Base-by-base conservation (phyloP, 2,888 invertebrate species). In the Graphium colonna region DNA sequence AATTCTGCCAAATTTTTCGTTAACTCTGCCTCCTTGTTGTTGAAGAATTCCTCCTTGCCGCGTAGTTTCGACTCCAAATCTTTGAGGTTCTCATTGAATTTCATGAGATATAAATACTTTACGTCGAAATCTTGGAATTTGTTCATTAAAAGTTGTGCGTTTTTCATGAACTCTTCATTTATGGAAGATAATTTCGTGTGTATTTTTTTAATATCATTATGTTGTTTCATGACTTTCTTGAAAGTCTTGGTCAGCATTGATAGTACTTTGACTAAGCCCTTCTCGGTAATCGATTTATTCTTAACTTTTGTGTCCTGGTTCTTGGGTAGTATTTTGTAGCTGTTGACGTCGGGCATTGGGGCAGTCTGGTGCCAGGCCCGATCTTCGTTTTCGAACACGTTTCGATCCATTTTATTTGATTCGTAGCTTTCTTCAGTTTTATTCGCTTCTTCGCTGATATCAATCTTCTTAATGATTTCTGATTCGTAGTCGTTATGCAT, bases 191-290 rank as follows among this genome's bases (percentile, higher is more conserved):
- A 59, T 52, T 73, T 76, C 8, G 61, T 64, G 9, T 85, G 77
- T 26, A 84, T 81, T 1, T 63, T 59, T 63, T 80, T 85, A 0
- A 89, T 82, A 52, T 82, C 79, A 0, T 60, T 69, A 15, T 87
- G 85, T 51, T 89, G 86, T 51, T 72, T 83, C 71, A 79, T 83
- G 7, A 86, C 79, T 51, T 80, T 88, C 52, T 84, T 87, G 36
- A 87, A 87, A 0, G 85, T 82, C 56, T 79, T 85, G 0, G 87
- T 81, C 1, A 89, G 58, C 74, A 85, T 81, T 0, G 84, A 68
- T 1, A 89, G 64, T 0, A 89, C 75, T 68, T 84, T 88, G 0
- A 86, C 64, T 0, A 89, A 59, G 5, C 82, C 83, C 67, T 70
- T 75, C 65, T 88, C 86, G 12, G 77, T 74, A 0, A 85, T 68